Conservation (phyloP, 2,113 vertebrate genomes). For the Burhinus oedicnemus region DNA sequence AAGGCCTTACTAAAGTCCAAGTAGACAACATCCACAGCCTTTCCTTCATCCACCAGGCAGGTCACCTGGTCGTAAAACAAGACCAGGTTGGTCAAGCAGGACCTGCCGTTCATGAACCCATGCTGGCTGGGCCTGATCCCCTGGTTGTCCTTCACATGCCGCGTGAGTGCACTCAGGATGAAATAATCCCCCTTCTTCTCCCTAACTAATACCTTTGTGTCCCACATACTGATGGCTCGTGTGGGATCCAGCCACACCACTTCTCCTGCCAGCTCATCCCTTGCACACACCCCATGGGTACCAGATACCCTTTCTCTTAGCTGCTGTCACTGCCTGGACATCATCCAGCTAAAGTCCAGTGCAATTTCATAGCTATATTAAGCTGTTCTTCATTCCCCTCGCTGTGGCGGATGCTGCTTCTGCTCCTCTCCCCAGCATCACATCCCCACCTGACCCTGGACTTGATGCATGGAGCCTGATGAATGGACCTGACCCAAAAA, state of each 20-base stretch:
- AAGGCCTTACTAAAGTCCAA: too few relatives aligned
- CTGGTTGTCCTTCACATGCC: too few relatives aligned
- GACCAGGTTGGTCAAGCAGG: too few relatives aligned
- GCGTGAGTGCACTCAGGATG: too few relatives aligned
- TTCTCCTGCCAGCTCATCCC: background rate
- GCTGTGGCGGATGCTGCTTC: background rate
- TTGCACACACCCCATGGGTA: background rate
- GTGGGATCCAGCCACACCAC: accelerated
- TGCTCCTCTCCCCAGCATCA: background rate
- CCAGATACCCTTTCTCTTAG: background rate
- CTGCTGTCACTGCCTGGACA: background rate
- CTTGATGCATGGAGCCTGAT: background rate
- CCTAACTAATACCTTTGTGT: background rate
- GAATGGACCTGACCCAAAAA: background rate
- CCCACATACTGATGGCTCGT: accelerated
- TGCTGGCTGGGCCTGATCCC: too few relatives aligned
- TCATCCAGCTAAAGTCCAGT: background rate
- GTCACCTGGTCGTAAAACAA: too few relatives aligned
- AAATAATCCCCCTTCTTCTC: background rate
- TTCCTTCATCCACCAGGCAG: too few relatives aligned
- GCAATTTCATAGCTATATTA: background rate
- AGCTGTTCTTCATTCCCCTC: background rate
- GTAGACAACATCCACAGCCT: too few relatives aligned
- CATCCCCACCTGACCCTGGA: background rate
- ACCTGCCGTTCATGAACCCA: too few relatives aligned